A percentile compares a stretch with the other conserved stretches of the same genome.
These are phyloP conservation scores for Drosophila limbata DNA, from an alignment of 2,888 invertebrate species.

Conservation along the genomic window DNA sequence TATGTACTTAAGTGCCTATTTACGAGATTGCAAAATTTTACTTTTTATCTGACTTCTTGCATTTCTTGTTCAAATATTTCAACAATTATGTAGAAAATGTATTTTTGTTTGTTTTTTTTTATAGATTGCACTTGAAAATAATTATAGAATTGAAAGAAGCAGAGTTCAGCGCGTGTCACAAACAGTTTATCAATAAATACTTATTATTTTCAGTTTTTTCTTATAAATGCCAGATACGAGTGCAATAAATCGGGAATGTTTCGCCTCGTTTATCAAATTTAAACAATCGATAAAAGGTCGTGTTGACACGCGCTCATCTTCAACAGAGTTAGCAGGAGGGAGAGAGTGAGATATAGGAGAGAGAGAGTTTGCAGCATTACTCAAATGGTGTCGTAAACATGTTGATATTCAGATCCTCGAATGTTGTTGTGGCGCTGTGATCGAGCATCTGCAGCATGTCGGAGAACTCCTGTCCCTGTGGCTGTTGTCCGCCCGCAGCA, in stretches of 20 bases:
- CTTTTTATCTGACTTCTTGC: constrained; percentile 51
- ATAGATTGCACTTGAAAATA: constrained; percentile 68
- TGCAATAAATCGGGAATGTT: constrained; percentile 7
- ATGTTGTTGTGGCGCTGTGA: constrained; percentile 92
- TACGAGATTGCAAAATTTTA: constrained; percentile 69
- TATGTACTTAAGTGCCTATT: constrained; percentile 76
- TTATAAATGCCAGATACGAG: not conserved
- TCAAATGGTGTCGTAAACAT: constrained; percentile 95
- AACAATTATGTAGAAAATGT: constrained; percentile 59
- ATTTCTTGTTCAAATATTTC: constrained; percentile 59
- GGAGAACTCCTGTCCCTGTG: constrained; percentile 92
- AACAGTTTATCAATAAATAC: not conserved
- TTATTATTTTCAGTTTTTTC: not conserved
- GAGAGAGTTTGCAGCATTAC: constrained; percentile 81
- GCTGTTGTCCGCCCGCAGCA: constrained; percentile 86
- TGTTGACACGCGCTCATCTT: constrained; percentile 36
- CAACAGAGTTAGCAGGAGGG: constrained; percentile 2
- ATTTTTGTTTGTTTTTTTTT: constrained; percentile 18
- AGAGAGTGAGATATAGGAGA: not conserved
- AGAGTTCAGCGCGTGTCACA: constrained; percentile 33
- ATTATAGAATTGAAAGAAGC: constrained; percentile 28
- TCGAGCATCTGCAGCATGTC: constrained; percentile 97
- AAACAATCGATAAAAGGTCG: not conserved
- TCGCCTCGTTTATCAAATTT: constrained; percentile 1
- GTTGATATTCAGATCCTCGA: constrained; percentile 94